These are phyloP conservation scores for Rhipidura dahli DNA, from an alignment of 2,113 vertebrate species.

Conservation along the genomic window DNA sequence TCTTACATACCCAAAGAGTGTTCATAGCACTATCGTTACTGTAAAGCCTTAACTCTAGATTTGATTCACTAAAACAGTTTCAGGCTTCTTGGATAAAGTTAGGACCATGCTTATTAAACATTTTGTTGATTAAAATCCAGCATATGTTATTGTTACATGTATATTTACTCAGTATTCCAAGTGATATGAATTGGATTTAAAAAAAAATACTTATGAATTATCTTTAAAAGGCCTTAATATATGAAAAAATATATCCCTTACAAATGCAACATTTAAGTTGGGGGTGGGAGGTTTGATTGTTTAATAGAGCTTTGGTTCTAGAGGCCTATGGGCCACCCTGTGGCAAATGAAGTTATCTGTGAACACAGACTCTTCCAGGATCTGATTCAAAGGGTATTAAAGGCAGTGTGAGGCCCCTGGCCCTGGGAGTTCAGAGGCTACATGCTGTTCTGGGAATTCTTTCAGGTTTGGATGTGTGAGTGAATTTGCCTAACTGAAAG, in stretches of 20 bases:
- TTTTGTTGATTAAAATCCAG: neutral
- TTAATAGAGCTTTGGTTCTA: neutral
- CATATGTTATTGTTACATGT: rapidly evolving
- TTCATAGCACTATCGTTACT: neutral
- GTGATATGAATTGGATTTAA: neutral
- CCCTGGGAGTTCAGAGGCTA: neutral
- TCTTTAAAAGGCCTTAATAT: neutral
- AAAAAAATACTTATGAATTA: neutral
- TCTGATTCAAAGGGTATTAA: neutral
- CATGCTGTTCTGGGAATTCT: neutral
- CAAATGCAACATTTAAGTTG: neutral
- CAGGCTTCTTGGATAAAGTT: neutral
- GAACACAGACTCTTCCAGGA: neutral
- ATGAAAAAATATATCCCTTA: neutral
- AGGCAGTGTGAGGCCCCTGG: neutral
- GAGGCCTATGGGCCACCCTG: neutral
- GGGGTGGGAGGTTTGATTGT: rapidly evolving
- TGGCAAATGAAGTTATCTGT: neutral
- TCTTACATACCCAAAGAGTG: neutral
- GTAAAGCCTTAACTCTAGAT: neutral
- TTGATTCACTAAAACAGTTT: neutral
- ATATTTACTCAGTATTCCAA: neutral
- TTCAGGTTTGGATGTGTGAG: neutral
- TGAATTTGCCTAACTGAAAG: neutral
- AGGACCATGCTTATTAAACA: neutral